Conservation (phyloP, 2,888 invertebrate species). For the Bombylius discolor region DNA sequence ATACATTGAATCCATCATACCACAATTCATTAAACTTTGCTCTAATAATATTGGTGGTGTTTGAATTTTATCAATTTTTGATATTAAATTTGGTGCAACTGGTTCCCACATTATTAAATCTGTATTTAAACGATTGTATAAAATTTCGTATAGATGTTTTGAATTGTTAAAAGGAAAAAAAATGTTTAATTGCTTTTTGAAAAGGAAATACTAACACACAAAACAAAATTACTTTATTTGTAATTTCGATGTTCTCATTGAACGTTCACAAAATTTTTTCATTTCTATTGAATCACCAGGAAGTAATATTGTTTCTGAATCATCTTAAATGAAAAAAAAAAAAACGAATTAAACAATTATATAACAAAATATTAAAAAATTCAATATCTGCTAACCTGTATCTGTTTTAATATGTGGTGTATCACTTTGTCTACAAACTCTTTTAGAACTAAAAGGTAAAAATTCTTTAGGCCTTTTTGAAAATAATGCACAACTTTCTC, state of each 20-base stretch:
- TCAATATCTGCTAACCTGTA: slow-evolving; percentile 4
- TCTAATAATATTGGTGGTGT: neutral
- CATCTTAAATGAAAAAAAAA: slow-evolving; percentile 33
- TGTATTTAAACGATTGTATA: slow-evolving; percentile 81
- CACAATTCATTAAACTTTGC: slow-evolving; percentile 21
- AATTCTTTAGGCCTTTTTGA: slow-evolving; percentile 29
- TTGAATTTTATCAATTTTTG: neutral
- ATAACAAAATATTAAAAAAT: neutral
- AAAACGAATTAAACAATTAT: neutral
- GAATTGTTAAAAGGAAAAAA: slow-evolving; percentile 38
- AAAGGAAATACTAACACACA: neutral
- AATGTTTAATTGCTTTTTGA: no score
- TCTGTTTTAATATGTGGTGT: slow-evolving; percentile 43
- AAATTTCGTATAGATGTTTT: slow-evolving; percentile 78
- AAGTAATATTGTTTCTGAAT: slow-evolving; percentile 62
- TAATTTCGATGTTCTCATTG: slow-evolving; percentile 51
- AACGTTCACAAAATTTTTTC: slow-evolving; percentile 62
- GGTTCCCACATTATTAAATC: slow-evolving; percentile 80
- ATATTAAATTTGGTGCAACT: slow-evolving; percentile 44
- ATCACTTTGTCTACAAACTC: slow-evolving; percentile 67
- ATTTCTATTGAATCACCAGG: slow-evolving; percentile 80
- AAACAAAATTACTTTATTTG: slow-evolving; percentile 47
- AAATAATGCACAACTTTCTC: slow-evolving; percentile 18
- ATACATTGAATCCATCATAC: slow-evolving; percentile 36
- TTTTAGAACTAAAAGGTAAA: slow-evolving; percentile 74